A percentile compares a stretch with the other conserved stretches of the same genome.
phyloP scores from a whole-genome alignment of 2,797 vertebrate genomes.

The Spea hammondii region DNA sequence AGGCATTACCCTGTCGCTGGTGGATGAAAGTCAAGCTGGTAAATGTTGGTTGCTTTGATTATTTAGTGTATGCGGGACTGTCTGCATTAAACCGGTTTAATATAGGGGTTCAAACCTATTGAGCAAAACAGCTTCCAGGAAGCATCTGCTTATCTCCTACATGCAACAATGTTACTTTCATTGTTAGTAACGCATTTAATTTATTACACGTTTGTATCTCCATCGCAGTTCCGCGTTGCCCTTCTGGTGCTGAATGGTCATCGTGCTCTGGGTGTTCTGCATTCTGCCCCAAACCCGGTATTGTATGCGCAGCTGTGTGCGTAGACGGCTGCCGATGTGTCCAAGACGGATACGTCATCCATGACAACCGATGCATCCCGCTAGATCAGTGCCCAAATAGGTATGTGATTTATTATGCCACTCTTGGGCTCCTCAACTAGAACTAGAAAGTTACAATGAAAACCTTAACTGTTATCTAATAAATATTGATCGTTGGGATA shows the following conservation, averaged over 20 bases:
- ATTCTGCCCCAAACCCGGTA: neutral
- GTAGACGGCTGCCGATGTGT: neutral
- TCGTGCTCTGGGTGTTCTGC: neutral
- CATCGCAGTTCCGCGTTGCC: neutral
- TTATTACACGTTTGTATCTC: neutral
- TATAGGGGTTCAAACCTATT: too few species aligned
- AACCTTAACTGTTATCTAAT: too few species aligned
- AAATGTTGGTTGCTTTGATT: neutral
- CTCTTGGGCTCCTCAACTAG: too few species aligned
- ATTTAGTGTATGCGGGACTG: too few species aligned
- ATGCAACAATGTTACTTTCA: too few species aligned
- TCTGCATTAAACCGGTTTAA: too few species aligned
- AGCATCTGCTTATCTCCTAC: too few species aligned
- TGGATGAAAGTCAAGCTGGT: neutral
- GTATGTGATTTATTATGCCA: too few species aligned
- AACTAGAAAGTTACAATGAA: too few species aligned
- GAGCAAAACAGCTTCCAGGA: too few species aligned
- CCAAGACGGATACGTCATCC: neutral
- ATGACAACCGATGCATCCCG: neutral
- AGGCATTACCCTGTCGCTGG: neutral
- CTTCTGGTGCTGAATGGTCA: neutral
- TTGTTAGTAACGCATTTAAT: too few species aligned
- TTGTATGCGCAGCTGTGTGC: neutral
- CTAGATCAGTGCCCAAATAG: neutral
- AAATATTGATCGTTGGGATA: too few species aligned